Evolutionary conservation across 2,113 vertebrate genomes (phyloP).

Genomic region (Rousettus leschenaultii): DNA sequence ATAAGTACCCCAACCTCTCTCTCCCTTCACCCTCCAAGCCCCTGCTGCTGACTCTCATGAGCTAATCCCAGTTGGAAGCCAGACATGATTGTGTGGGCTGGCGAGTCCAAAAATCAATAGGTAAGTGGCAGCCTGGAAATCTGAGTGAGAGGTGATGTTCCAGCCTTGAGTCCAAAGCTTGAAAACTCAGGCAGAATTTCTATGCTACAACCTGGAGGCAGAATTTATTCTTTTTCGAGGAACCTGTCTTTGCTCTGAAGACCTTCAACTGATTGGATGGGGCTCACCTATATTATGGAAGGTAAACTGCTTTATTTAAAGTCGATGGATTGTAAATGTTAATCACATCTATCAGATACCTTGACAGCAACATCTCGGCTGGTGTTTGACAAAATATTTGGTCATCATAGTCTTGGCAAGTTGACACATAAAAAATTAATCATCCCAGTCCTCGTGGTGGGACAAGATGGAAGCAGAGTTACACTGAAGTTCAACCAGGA

Average conservation of each 20-base stretch:
- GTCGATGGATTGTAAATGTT: neutral
- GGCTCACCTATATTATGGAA: neutral
- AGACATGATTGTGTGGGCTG: neutral
- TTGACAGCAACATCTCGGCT: neutral
- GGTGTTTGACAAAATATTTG: neutral
- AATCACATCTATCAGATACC: neutral
- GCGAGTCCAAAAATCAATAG: neutral
- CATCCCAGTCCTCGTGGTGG: neutral
- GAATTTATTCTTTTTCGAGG: neutral
- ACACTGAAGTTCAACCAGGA: neutral
- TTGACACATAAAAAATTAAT: neutral
- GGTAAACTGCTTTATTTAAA: neutral
- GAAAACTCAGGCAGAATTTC: neutral
- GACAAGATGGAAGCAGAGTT: neutral
- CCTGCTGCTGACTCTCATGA: neutral
- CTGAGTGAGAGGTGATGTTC: neutral
- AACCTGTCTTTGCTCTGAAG: neutral
- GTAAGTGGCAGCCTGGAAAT: neutral
- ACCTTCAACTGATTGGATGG: neutral
- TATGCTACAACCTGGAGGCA: neutral
- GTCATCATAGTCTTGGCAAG: neutral
- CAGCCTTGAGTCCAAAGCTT: neutral
- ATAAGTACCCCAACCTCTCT: neutral
- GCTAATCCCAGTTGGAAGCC: neutral
- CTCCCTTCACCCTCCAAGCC: neutral